These are phyloP conservation scores for Ricordea florida DNA, from an alignment of 92 coral and sea anemone species.

Conservation along the genomic window DNA sequence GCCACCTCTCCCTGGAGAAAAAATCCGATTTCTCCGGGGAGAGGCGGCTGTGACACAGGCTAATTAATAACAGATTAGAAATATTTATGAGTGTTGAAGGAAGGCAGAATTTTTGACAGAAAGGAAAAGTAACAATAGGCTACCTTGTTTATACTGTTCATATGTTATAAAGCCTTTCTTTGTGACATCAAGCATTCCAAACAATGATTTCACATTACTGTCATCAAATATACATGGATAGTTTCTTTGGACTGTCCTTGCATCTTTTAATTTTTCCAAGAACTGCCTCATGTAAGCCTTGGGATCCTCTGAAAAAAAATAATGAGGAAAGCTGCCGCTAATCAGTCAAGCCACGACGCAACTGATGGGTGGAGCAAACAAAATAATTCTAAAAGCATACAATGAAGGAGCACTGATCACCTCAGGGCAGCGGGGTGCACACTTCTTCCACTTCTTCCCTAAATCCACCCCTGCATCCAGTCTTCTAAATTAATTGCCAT, in stretches of 20 bases:
- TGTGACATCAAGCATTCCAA: conserved; percentile 95
- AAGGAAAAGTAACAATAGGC: background rate
- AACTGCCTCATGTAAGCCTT: conserved; percentile 77
- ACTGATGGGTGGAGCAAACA: too few species aligned
- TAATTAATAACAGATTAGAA: background rate
- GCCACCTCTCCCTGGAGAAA: too few species aligned
- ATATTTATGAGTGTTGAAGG: background rate
- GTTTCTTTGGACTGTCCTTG: conserved; percentile 82
- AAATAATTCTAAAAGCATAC: too few species aligned
- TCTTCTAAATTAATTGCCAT: too few species aligned
- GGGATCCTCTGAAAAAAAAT: conserved; percentile 64
- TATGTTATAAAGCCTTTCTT: conserved; percentile 81
- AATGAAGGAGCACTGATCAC: too few species aligned
- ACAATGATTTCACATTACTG: conserved; percentile 82
- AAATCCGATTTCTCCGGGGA: too few species aligned
- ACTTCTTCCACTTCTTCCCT: too few species aligned
- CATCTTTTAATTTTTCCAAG: conserved; percentile 80
- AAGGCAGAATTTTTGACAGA: background rate
- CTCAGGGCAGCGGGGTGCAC: too few species aligned
- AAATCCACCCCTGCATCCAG: too few species aligned
- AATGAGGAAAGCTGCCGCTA: background rate
- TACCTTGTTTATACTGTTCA: conserved; percentile 94
- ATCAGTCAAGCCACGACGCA: too few species aligned
- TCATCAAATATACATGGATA: conserved; percentile 91
- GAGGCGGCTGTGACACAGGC: too few species aligned